A percentile compares a stretch with the other conserved stretches of the same genome.
Conservation (phyloP, 2,113 vertebrate species). For the Origma solitaria region DNA sequence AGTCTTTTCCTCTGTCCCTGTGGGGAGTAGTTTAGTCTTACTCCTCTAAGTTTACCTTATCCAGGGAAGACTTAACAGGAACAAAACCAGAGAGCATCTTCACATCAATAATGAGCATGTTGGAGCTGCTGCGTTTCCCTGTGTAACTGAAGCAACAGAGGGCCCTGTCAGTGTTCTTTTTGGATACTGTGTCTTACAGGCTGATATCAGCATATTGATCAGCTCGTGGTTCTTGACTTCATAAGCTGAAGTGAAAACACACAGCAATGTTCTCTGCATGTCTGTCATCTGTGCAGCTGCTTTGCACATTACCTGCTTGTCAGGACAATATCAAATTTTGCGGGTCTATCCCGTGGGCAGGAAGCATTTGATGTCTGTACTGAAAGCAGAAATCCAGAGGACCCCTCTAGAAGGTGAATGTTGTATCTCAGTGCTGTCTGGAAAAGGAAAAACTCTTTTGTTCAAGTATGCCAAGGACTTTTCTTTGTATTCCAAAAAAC, state of each 20-base stretch:
- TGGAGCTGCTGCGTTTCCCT: slow-evolving; percentile 37
- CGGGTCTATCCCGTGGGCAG: not conserved
- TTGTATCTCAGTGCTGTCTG: slow-evolving; percentile 62
- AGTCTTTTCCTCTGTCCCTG: not conserved
- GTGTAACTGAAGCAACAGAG: slow-evolving; percentile 52
- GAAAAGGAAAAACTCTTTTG: not conserved
- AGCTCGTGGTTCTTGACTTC: not conserved
- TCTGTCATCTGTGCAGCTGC: not conserved
- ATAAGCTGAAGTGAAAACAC: not conserved
- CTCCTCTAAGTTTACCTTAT: slow-evolving; percentile 46
- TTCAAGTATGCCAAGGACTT: not conserved
- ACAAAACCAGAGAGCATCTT: slow-evolving; percentile 66
- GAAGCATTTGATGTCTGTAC: slow-evolving; percentile 29
- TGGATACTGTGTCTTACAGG: not conserved
- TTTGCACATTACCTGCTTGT: slow-evolving; percentile 33
- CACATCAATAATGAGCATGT: slow-evolving; percentile 63
- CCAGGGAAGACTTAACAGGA: slow-evolving; percentile 42
- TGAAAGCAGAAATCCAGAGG: slow-evolving; percentile 51
- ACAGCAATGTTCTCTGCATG: rapidly evolving
- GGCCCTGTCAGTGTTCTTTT: not conserved
- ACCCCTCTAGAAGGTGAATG: slow-evolving; percentile 38
- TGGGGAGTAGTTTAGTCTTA: not conserved
- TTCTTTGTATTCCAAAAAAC: not conserved
- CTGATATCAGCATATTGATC: not conserved
- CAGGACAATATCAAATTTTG: slow-evolving; percentile 54